These are phyloP conservation scores for Polydesmus complanatus DNA, from an alignment of 2,888 invertebrate genomes.

Conservation along the genomic window DNA sequence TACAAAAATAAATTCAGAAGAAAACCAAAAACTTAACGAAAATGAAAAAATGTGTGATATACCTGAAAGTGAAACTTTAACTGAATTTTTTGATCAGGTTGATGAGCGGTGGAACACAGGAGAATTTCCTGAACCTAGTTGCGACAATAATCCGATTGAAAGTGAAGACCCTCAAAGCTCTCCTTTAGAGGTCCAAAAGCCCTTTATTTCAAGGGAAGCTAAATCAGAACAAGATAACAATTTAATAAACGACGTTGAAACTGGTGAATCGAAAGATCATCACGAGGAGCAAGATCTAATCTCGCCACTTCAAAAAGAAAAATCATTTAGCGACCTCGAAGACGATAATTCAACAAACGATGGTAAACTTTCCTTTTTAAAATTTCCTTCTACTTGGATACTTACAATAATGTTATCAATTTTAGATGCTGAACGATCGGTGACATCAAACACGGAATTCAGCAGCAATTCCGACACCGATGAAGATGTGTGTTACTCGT, in stretches of 20 bases:
- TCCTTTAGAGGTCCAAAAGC: too few species aligned
- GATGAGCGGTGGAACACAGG: too few species aligned
- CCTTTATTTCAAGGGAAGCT: too few species aligned
- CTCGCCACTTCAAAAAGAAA: not conserved
- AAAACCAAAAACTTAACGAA: too few species aligned
- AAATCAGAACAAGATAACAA: not conserved
- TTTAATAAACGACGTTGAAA: not conserved
- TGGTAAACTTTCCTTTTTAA: not conserved
- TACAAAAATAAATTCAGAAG: too few species aligned
- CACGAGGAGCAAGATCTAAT: not conserved
- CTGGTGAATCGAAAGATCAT: not conserved
- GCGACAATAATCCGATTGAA: too few species aligned
- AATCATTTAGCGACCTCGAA: not conserved
- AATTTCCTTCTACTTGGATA: not conserved
- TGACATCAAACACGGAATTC: not conserved
- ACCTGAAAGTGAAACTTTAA: too few species aligned
- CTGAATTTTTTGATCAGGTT: too few species aligned
- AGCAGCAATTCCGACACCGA: not conserved
- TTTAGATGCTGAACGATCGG: constrained; percentile 9
- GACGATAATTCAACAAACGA: constrained; percentile 1
- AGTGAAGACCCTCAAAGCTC: too few species aligned
- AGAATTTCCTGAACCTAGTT: too few species aligned
- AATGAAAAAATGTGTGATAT: too few species aligned
- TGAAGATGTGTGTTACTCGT: constrained; percentile 9
- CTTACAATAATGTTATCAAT: not conserved